Percentiles rank a stretch among this genome's conserved stretches.
These are phyloP conservation scores for Echiichthys vipera DNA, from an alignment of 2,797 vertebrate species.

Conservation along the genomic window DNA sequence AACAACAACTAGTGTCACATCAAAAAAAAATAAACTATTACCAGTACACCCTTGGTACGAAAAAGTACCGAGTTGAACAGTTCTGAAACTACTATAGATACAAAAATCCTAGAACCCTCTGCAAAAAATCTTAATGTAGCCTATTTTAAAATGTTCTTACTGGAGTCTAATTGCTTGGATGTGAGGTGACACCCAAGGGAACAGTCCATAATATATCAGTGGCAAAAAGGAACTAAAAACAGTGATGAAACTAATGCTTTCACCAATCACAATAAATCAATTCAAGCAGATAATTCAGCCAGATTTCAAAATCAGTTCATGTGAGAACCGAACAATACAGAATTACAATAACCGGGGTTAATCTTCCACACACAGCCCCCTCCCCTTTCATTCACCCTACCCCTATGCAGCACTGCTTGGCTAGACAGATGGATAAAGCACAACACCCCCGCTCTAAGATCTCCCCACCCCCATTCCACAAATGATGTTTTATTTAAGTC, in stretches of 20 bases:
- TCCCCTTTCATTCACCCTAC: conserved; percentile 54
- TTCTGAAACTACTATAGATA: neutral
- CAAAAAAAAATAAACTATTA: too few relatives aligned
- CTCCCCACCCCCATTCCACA: conserved; percentile 69
- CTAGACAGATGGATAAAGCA: conserved; percentile 80
- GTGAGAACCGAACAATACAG: conserved; percentile 62
- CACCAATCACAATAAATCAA: conserved; percentile 33
- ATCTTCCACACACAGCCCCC: conserved; percentile 67
- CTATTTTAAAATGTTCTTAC: neutral
- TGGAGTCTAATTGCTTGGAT: neutral
- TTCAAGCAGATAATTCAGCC: conserved; percentile 28
- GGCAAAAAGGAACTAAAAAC: neutral
- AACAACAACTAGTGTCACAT: neutral
- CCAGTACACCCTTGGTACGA: neutral
- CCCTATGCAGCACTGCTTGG: conserved; percentile 59
- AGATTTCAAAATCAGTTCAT: conserved; percentile 47
- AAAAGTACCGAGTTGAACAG: neutral
- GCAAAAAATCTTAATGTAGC: neutral
- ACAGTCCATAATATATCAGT: neutral
- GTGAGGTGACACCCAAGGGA: neutral
- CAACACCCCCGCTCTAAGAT: conserved; percentile 59
- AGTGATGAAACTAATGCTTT: neutral
- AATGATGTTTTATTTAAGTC: conserved; percentile 48
- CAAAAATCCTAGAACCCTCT: neutral
- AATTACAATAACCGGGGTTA: conserved; percentile 72